Evolutionary conservation across 2,797 vertebrate species (phyloP), one percentile per base, ranked within the genome.

Genomic region (Rhyacichthys aspro): DNA sequence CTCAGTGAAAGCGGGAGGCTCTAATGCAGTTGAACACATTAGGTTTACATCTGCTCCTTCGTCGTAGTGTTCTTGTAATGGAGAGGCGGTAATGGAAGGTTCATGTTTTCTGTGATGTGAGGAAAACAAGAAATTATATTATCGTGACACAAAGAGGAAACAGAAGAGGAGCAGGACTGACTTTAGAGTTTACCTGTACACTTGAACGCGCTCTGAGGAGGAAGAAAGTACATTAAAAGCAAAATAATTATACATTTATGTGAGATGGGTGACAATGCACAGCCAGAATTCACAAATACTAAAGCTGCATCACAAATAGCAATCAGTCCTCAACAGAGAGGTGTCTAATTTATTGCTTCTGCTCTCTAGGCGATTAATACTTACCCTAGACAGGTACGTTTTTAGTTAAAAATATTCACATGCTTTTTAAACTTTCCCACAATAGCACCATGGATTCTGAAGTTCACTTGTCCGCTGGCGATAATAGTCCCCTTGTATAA

Each of bases 101-200:
- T n/a, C 0, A 50, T 19, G 14, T 80, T 47, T 32, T 85, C 84
- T 10, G 83, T n/a, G 5, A 2, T 23, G 19, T 23, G 19, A 5
- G 5, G 2, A 23, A 23, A 23, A 2, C 2, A 23, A 23, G 5
- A 23, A 23, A 5, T 23, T 23, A 23, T 23, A 23, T 23, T 2
- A 23, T 23, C 19, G 5, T 23, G 19, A 23, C 5, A 23, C 19
- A 74, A 80, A 5, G 58, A 55, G 9, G 79, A 69, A 15, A 83
- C 86, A 7, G 70, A 58, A 14, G 55, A 66, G 1, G 74, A 78
- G 61, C 89, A 91, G 59, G 54, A 83, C 47, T 84, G 7, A 82
- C 68, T 8, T 64, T 71, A 28, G 72, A 81, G 53, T 81, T 55
- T 6, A 53, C 8, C 11, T 39, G 17, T 10, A 10, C 12, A 14